Base-by-base conservation (phyloP, 2,888 invertebrate genomes). In the Pseudococcus longispinus region DNA sequence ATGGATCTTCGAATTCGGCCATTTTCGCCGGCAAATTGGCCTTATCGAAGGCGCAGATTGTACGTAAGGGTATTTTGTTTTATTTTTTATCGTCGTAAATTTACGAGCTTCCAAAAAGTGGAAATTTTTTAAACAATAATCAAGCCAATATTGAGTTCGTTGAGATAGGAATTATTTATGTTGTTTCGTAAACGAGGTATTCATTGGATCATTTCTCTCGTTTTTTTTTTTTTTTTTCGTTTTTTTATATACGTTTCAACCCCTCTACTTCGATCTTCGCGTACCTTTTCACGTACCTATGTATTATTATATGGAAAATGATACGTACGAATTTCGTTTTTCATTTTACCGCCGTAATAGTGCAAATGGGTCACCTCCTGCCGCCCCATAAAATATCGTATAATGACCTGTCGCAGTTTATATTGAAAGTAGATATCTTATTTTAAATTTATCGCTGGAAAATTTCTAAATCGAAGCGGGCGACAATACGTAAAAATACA, bases 161-260 rank as follows among this genome's bases (percentile, higher is more conserved):
- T 77, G 18, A 23, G 65, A 77, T 77, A 77, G 37, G 77, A 77
- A 77, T 77, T 37, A 77, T 77, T 77, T 77, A 77, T 37, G 77
- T n/a, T 15, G 18, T 77, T 77, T 37, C 8, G 37, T 37, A 37
- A 37, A 26, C 65, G 65, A 23, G 65, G 26, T 55, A n/a, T 55
- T 55, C 55, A 15, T 18, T n/a, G 18, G 55, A 55, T n/a, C 6
- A 4, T 37, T 37, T 55, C n/a, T 55, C 55, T 55, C 55, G 3
- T 55, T 55, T 8, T 37, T 8, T n/a, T 8, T 55, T n/a, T 55
- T 55, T 8, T 37, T 8, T n/a, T 8, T 55, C 46, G 46, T n/a
- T 15, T 37, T 55, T 55, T n/a, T n/a, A n/a, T n/a, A n/a, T n/a
- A n/a, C n/a, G 4, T 55, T n/a, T 20, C n/a, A n/a, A 55, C 55